phyloP scores from a whole-genome alignment of 1,140 invertebrate genomes.

The Radopholus similis region DNA sequence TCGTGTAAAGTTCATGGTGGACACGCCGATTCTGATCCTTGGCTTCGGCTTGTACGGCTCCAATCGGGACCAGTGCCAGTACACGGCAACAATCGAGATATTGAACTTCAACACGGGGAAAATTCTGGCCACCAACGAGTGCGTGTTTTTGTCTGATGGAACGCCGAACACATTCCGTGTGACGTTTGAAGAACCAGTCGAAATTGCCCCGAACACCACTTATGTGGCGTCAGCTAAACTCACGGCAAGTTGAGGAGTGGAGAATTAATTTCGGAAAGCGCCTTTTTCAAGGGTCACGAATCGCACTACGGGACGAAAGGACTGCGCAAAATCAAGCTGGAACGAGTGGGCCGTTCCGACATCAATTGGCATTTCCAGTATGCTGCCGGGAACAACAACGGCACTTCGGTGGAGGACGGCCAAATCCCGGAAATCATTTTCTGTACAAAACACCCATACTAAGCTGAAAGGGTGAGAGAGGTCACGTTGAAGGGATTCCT shows the following conservation, averaged over 20 bases:
- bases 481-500: too few relatives aligned
- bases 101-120: constrained; percentile 74
- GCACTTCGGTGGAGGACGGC: constrained; percentile 81
- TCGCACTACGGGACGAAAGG: constrained; percentile 83
- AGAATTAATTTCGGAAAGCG: not conserved
- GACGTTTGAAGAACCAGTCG: constrained; percentile 83
- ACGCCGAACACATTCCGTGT: constrained; percentile 76
- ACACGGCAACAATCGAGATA: constrained; percentile 75
- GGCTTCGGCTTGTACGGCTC: constrained; percentile 84
- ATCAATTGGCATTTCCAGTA: constrained; percentile 80
- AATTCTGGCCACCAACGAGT: constrained; percentile 74
- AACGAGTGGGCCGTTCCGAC: constrained; percentile 1
- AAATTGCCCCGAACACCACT: constrained; percentile 74
- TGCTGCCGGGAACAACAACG: constrained; percentile 81
- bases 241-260: constrained; percentile 67
- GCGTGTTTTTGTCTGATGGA: constrained; percentile 76
- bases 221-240: constrained; percentile 79
- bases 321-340: constrained; percentile 67
- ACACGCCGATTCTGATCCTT: constrained; percentile 76
- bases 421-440: constrained; percentile 86
- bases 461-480: too few relatives aligned
- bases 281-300: constrained; percentile 72
- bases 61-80: constrained; percentile 76
- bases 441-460: constrained; percentile 60
- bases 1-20: constrained; percentile 77